Percentiles rank a stretch among this genome's conserved stretches.
Evolutionary conservation across 2,797 vertebrate species (phyloP).

Genomic region (Champsocephalus esox): DNA sequence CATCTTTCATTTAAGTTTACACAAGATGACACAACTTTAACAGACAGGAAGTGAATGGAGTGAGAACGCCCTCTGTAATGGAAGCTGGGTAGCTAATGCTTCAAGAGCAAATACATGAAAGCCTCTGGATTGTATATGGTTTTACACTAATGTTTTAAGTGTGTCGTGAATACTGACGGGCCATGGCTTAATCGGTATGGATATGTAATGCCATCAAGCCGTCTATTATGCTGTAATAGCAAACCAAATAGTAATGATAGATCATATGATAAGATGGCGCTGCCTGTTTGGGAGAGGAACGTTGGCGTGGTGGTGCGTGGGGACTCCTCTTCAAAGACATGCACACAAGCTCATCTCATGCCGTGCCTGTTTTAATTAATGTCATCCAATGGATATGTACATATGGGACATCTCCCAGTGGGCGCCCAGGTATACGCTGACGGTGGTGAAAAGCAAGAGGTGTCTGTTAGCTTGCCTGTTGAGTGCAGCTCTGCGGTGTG

Average conservation of each 20-base stretch:
- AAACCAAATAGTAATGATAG: constrained; percentile 51
- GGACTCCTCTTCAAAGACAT: constrained; percentile 44
- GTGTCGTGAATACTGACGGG: constrained; percentile 52
- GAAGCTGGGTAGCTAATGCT: constrained; percentile 53
- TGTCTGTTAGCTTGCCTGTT: constrained; percentile 61
- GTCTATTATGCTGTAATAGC: constrained; percentile 58
- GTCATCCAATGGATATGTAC: constrained; percentile 69
- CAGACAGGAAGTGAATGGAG: constrained; percentile 13
- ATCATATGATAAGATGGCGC: constrained; percentile 34
- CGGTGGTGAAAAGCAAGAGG: constrained; percentile 14
- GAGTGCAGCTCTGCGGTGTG: constrained; percentile 53
- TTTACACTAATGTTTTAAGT: constrained; percentile 55
- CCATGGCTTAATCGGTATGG: constrained; percentile 52
- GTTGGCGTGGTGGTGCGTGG: constrained; percentile 16
- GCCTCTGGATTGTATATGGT: constrained; percentile 57
- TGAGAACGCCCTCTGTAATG: constrained; percentile 47
- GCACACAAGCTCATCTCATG: constrained; percentile 53
- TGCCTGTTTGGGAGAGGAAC: constrained; percentile 35
- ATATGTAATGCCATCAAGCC: constrained; percentile 64
- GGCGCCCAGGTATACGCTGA: constrained; percentile 32
- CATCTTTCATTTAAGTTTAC: constrained; percentile 38
- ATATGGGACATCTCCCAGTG: constrained; percentile 47
- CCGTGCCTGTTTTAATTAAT: constrained; percentile 69
- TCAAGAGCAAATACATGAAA: constrained; percentile 69
- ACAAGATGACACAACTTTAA: constrained; percentile 40